These are phyloP conservation scores for Parambassis ranga DNA, from an alignment of 2,797 vertebrate species.

Conservation along the genomic window DNA sequence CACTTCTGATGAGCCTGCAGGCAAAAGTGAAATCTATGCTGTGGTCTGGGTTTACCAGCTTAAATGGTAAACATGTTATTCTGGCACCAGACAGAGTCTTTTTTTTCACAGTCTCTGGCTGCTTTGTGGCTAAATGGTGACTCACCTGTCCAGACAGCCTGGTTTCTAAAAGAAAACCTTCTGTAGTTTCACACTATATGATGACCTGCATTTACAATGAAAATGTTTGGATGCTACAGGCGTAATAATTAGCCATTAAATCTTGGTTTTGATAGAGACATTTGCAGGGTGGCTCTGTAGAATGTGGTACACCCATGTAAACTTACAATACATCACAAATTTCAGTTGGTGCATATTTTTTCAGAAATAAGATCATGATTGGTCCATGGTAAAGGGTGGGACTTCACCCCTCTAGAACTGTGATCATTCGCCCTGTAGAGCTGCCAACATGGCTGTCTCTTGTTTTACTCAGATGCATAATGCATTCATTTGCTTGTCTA, in stretches of 20 bases:
- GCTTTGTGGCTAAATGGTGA: not conserved
- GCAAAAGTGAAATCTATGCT: conserved; percentile 62
- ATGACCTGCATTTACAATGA: not conserved
- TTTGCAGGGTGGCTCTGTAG: too few relatives aligned
- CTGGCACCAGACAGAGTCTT: not conserved
- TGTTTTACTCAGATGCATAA: not conserved
- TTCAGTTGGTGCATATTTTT: too few relatives aligned
- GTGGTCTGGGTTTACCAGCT: conserved; percentile 2
- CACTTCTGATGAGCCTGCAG: conserved; percentile 44
- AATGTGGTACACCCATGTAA: too few relatives aligned
- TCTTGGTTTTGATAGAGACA: too few relatives aligned
- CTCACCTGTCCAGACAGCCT: not conserved
- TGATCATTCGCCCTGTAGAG: not conserved
- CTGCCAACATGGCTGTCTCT: not conserved
- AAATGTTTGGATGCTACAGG: too few relatives aligned
- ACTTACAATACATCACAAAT: too few relatives aligned
- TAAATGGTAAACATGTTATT: conserved; percentile 3
- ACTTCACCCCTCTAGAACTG: too few relatives aligned
- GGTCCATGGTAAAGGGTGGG: too few relatives aligned
- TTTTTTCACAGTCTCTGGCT: not conserved
- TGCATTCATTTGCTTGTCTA: not conserved
- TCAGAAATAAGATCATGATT: too few relatives aligned
- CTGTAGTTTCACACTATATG: too few relatives aligned
- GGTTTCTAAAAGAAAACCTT: too few relatives aligned
- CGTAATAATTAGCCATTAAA: too few relatives aligned